A percentile compares a stretch with the other conserved stretches of the same genome.
These are phyloP conservation scores for Enchytraeus crypticus DNA, from an alignment of 2,888 invertebrate species.

Conservation along the genomic window DNA sequence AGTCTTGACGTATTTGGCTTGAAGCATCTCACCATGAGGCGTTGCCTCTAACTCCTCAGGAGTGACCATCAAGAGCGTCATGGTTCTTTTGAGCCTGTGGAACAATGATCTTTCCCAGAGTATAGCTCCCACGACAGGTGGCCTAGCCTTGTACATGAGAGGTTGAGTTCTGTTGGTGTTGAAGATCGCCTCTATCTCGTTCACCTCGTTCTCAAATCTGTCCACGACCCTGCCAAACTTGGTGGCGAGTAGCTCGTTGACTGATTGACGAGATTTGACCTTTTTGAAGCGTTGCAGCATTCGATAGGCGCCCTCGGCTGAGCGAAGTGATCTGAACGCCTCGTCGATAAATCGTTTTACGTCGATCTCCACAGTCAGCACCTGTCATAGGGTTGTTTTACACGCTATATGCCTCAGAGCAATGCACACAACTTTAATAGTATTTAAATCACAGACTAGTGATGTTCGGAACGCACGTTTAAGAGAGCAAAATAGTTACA, in stretches of 20 bases:
- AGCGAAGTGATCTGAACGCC: conserved; percentile 69
- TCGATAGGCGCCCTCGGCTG: conserved; percentile 71
- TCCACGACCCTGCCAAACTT: conserved; percentile 77
- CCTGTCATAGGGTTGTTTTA: no score
- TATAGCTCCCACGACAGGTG: conserved; percentile 72
- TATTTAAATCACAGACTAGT: no score
- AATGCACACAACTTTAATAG: no score
- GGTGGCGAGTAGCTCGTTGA: conserved; percentile 64
- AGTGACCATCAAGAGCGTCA: conserved; percentile 68
- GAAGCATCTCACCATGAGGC: conserved; percentile 58
- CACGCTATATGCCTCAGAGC: no score
- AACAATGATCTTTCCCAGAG: conserved; percentile 76
- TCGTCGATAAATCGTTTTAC: conserved; percentile 76
- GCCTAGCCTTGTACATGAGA: conserved; percentile 66
- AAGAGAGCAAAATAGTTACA: no score
- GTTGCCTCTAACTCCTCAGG: conserved; percentile 66
- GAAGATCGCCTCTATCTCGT: conserved; percentile 50
- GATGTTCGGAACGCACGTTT: no score
- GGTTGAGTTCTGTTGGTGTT: conserved; percentile 53
- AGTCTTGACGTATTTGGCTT: conserved; percentile 20
- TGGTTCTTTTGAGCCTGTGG: conserved; percentile 68
- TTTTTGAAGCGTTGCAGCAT: conserved; percentile 70
- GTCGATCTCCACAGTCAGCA: conserved; percentile 72
- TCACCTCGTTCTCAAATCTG: conserved; percentile 52
- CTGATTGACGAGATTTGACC: conserved; percentile 65